A percentile compares a stretch with the other conserved stretches of the same genome.
These are phyloP conservation scores for Camarhynchus parvulus DNA, from an alignment of 2,113 vertebrate genomes.

Conservation along the genomic window DNA sequence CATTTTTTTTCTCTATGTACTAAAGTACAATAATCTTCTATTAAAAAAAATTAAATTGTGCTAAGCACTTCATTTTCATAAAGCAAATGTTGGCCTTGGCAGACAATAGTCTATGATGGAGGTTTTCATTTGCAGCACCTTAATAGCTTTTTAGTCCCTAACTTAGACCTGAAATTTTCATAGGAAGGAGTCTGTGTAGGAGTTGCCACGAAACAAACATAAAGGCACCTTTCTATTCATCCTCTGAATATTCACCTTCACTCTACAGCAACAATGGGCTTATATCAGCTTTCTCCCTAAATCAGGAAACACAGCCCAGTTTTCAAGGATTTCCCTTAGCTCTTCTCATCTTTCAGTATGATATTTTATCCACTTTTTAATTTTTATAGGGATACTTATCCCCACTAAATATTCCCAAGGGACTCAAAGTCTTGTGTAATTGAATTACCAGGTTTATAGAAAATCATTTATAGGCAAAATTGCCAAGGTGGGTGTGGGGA, in stretches of 20 bases:
- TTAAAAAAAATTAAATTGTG: background rate
- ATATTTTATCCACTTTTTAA: background rate
- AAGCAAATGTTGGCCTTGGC: background rate
- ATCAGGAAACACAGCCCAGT: conserved; percentile 6
- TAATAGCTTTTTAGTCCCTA: background rate
- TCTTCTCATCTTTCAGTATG: background rate
- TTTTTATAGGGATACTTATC: background rate
- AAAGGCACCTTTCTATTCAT: background rate
- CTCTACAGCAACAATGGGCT: background rate
- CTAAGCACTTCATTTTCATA: background rate
- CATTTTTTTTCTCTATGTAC: background rate
- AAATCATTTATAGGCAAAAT: background rate
- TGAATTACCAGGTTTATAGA: conserved; percentile 14
- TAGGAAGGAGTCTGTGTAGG: background rate
- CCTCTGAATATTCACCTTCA: background rate
- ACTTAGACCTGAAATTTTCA: background rate
- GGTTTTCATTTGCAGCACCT: background rate
- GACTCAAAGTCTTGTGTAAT: background rate
- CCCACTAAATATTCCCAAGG: background rate
- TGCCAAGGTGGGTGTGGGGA: background rate
- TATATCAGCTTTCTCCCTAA: background rate
- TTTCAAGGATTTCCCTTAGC: background rate
- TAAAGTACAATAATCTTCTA: background rate
- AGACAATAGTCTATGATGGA: background rate
- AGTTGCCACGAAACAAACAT: background rate